Evolutionary conservation across 2,888 invertebrate species (phyloP).

Genomic region (Calephelis perditalis): DNA sequence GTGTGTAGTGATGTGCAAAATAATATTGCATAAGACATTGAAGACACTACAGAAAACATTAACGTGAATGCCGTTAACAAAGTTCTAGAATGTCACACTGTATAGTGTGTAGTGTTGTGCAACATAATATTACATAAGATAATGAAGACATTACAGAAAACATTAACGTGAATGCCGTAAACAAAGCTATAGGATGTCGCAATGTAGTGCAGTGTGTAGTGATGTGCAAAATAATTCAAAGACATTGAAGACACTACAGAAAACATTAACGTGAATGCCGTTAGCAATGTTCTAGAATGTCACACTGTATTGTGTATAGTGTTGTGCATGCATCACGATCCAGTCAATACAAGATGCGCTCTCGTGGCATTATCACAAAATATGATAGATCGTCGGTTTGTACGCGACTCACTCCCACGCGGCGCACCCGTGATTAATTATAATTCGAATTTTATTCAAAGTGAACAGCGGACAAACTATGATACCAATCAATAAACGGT

Average conservation of each 20-base stretch:
- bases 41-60: background rate
- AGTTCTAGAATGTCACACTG: background rate
- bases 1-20: background rate
- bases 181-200: too few relatives aligned
- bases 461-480: conserved; percentile 75
- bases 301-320: background rate
- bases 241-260: background rate
- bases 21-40: too few relatives aligned
- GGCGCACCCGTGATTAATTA: conserved; percentile 73
- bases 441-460: conserved; percentile 79
- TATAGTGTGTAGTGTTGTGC: background rate
- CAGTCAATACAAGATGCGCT: conserved; percentile 66
- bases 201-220: background rate
- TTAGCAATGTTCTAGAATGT: background rate
- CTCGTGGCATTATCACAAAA: conserved; percentile 76
- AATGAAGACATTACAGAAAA: too few relatives aligned
- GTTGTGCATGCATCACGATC: conserved; percentile 42
- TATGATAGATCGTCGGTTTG: conserved; percentile 73
- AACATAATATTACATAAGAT: background rate
- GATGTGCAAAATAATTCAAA: background rate
- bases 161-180: too few relatives aligned
- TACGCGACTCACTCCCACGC: conserved; percentile 74
- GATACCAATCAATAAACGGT: conserved; percentile 79
- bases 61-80: background rate
- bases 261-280: background rate